Base-by-base conservation (phyloP, 2,113 vertebrate genomes). In the Urocynchramus pylzowi region DNA sequence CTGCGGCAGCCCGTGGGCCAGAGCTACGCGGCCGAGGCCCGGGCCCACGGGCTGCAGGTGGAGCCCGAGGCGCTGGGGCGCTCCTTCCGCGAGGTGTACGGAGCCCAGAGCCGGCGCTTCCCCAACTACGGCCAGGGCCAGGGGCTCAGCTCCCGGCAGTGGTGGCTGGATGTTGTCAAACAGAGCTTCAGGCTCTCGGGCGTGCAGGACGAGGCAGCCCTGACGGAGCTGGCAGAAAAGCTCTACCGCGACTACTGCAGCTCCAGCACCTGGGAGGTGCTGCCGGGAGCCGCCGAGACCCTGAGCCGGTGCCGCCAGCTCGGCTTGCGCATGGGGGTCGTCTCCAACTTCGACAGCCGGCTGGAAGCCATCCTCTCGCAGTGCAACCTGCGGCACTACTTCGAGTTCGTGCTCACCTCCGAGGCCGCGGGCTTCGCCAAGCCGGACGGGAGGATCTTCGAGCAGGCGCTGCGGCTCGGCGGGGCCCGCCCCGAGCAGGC, bases 321-420 rank as follows among this genome's bases (percentile, higher is more conserved):
- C 3, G 99, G 99, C 23, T 96, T 99, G 82, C 97, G 77, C 76
- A 98, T 99, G 90, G 99, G 97, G 0, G 98, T 99, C 4, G 89
- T 99, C 28, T 99, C 99, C 86, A 99, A 99, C 97, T 99, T 99
- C 14, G 99, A 99, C 83, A 94, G 5, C 11, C 98, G 99, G 12
- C 97, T 99, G 28, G 98, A 99, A 84, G 89, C 39, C 19, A 96
- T 99, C 70, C 97, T 99, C 53, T 74, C 6, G 3, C 97, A 64
- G 26, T 98, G 98, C 78, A 88, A 94, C 61, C 98, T 99, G 44
- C 95, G 97, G 67, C 95, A 98, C 39, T 94, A 99, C 94, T 99
- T 99, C 5, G 97, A 98, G 31, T 99, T 99, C 82, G 83, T 99
- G 70, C 75, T 99, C 88, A 99, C 98, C 15, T 99, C 99, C 1